Evolutionary conservation across 2,113 vertebrate species (phyloP), one percentile per base, ranked within the genome.

Genomic region (Poeciliopsis turrubarensis): DNA sequence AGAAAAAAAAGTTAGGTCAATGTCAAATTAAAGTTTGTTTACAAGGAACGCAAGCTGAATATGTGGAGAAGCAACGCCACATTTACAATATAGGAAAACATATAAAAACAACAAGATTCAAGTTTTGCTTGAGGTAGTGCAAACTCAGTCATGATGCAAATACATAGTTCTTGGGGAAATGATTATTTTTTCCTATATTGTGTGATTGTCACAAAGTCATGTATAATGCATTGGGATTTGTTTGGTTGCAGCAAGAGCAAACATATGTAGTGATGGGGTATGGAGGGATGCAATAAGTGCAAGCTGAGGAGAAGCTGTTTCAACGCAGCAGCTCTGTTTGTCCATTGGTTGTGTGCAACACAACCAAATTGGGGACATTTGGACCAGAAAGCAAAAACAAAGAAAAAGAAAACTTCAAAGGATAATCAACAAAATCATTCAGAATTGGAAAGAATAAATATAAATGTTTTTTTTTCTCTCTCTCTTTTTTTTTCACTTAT

Each of bases 141-240:
- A 30, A 61, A 69, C 22, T 19, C 54, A 81, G 63, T 47, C 65
- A 67, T 60, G 57, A 77, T 31, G 62, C 25, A 70, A 60, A 63
- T 81, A 39, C 34, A 65, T 29, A 75, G 68, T 78, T 81, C 66
- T 68, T 39, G 37, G 70, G 71, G 17, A 80, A 65, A 62, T 68
- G 25, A 67, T 51, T 68, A 6, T 25, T 75, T 64, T 64, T 73
- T 39, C 34, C 29, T 29, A 61, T 41, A 32, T 8, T 41, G 31
- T 30, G 44, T 60, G 41, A 64, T 44, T 34, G 63, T 71, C 51
- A 51, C 69, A 68, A 14, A 70, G 31, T 30, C 8, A 10, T 62
- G 57, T 75, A 47, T 17, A 25, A 32, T n/a, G 57, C 70, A 78
- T 25, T n/a, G 25, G 44, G 26, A 15, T 73, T 17, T 7, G 15